These are phyloP conservation scores for Paralichthys olivaceus DNA, from an alignment of 2,113 vertebrate genomes.

Conservation along the genomic window DNA sequence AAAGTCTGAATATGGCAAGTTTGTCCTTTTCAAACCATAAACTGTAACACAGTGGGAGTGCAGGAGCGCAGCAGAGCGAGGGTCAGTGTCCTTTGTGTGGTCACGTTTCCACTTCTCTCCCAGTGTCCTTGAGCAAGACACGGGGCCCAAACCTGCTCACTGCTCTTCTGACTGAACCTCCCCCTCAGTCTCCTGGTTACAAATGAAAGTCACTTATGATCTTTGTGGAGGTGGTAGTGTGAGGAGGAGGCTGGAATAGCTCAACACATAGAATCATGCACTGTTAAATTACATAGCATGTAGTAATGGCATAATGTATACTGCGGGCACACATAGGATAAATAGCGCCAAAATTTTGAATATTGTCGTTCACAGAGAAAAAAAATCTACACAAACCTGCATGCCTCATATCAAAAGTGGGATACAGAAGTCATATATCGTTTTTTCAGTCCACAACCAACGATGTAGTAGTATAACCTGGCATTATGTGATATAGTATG, in stretches of 20 bases:
- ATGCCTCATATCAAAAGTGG: background rate
- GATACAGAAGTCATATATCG: background rate
- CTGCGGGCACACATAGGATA: background rate
- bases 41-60: background rate
- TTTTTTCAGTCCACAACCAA: background rate
- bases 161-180: background rate
- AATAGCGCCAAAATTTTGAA: background rate
- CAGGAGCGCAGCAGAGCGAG: background rate
- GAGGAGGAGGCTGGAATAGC: background rate
- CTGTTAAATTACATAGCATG: background rate
- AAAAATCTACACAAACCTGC: background rate
- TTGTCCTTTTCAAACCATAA: background rate
- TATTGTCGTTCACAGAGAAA: background rate
- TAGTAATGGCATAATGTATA: background rate
- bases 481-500: background rate
- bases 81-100: background rate
- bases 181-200: background rate
- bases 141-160: background rate
- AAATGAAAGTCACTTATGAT: slow-evolving; percentile 7
- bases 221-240: background rate
- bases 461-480: background rate
- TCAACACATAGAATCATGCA: slow-evolving; percentile 1
- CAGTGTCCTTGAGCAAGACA: slow-evolving; percentile 27
- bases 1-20: background rate
- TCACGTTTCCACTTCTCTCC: background rate